Base-by-base conservation (phyloP, 2,113 vertebrate species). In the Macrotis lagotis region DNA sequence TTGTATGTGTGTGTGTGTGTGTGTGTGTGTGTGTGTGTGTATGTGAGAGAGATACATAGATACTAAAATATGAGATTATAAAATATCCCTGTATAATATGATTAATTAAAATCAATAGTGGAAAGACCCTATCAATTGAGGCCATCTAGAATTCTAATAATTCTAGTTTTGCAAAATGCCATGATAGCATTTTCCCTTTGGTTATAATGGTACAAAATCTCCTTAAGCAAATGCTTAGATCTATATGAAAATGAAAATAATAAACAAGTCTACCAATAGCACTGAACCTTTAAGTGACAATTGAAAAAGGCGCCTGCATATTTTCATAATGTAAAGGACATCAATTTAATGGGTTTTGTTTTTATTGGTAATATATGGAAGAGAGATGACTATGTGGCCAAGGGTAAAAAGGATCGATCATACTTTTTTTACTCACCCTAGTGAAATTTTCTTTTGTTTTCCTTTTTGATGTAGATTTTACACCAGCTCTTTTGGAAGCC, bases 381-480 rank as follows among this genome's bases (percentile, higher is more conserved):
- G 11, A 25, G 22, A n/a, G 19, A 93, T 51, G 2, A 48, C 28
- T 92, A 52, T 28, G 88, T 14, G n/a, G 50, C 48, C 50, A 48
- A 91, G 37, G 26, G 25, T 49, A 4, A 49, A 50, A 24, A 90
- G 14, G 26, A 91, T 89, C 91, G 66, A 89, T 88, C 90, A 88
- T 89, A 47, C 50, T 97, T 11, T 88, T 92, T 47, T 91, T 96
- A n/a, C 95, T 95, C 44, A 74, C 90, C 66, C 51, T 2, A 83
- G 66, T 44, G 37, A 83, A 51, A 59, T 2, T 48, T 44, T 49
- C 14, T 52, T 94, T 96, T 96, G 25, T 92, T 94, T 66, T 74
- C 3, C 28, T 93, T 96, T 48, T 2, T 94, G 92, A 95, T 93
- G 5, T 90, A 12, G n/a, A 91, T 89, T 91, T 47, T 2, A 95